Conservation (phyloP, 2,797 vertebrate genomes). For the Sebastes hubbsi region DNA sequence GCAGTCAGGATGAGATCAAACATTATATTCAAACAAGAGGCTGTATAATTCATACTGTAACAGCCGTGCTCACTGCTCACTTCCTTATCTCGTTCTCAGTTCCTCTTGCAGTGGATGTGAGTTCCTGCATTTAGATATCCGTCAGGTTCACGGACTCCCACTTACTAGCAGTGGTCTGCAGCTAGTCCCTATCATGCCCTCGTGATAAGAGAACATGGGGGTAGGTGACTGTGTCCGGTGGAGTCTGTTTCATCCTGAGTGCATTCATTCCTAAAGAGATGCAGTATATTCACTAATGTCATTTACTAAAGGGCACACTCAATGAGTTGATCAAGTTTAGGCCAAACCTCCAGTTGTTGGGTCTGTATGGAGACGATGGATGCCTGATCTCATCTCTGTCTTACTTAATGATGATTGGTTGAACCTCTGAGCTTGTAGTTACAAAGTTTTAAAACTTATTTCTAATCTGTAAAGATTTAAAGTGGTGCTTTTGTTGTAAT, state of each 20-base stretch:
- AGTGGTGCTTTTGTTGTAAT: no score
- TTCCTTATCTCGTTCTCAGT: constrained; percentile 45
- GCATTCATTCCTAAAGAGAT: constrained; percentile 25
- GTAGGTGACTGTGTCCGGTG: constrained; percentile 31
- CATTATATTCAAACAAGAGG: constrained; percentile 69
- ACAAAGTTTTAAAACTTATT: not conserved
- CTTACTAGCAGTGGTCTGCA: constrained; percentile 23
- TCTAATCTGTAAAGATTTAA: no score
- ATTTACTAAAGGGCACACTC: constrained; percentile 50
- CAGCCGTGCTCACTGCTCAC: constrained; percentile 32
- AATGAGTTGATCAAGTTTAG: constrained; percentile 29
- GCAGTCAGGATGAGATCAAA: constrained; percentile 75
- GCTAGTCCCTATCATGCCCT: constrained; percentile 35
- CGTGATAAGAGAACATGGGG: constrained; percentile 30
- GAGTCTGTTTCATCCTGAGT: constrained; percentile 27
- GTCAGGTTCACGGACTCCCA: constrained; percentile 11
- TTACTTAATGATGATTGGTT: not conserved
- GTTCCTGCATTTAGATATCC: constrained; percentile 23
- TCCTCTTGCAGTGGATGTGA: constrained; percentile 22
- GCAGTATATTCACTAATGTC: constrained; percentile 5
- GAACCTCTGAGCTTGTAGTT: not conserved
- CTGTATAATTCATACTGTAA: constrained; percentile 68
- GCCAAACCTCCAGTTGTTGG: not conserved
- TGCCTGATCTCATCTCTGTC: not conserved
- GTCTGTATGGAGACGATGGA: not conserved